Evolutionary conservation across 1,140 invertebrate species (phyloP).

Genomic region (Platyura marginata): DNA sequence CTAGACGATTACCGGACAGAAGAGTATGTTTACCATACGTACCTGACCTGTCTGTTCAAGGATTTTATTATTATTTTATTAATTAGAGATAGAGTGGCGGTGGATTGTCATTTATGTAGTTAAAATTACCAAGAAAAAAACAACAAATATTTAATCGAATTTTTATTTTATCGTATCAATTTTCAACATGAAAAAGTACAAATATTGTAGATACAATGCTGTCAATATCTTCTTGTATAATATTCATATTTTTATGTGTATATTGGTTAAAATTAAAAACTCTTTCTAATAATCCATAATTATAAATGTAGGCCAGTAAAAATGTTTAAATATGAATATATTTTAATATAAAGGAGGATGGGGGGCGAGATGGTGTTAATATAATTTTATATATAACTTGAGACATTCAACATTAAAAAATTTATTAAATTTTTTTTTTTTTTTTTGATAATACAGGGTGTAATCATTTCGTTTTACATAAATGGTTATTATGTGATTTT

Average conservation of each 20-base stretch:
- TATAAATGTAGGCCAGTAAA: background rate
- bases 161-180: background rate
- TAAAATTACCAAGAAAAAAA: too few species aligned
- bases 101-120: too few species aligned
- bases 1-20: too few species aligned
- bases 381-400: background rate
- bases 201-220: background rate
- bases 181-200: background rate
- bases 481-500: background rate
- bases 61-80: too few species aligned
- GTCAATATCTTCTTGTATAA: background rate
- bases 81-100: too few species aligned
- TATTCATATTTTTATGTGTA: background rate
- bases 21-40: too few species aligned
- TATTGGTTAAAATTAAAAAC: background rate
- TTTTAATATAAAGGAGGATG: background rate
- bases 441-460: background rate
- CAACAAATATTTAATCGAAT: background rate
- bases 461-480: background rate
- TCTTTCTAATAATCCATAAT: background rate
- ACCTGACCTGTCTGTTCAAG: too few species aligned
- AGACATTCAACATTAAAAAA: background rate
- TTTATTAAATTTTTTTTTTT: background rate
- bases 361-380: background rate
- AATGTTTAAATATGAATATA: background rate